Percentiles rank a stretch among this genome's conserved stretches.
Conservation (phyloP, 92 coral and sea anemone genomes). For the Metridium senile region DNA sequence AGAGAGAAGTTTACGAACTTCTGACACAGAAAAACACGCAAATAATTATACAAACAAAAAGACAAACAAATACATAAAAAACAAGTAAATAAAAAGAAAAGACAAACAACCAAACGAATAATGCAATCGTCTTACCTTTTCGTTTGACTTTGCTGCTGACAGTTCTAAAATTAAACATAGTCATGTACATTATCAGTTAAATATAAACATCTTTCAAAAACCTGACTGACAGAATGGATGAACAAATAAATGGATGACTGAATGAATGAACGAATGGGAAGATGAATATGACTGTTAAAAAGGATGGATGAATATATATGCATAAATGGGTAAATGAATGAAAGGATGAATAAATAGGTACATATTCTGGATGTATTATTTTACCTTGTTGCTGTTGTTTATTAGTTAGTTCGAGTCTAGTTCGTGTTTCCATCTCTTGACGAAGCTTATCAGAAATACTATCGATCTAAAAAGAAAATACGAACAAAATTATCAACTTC, state of each 20-base stretch:
- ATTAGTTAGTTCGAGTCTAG: slow-evolving; percentile 71
- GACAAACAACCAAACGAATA: not conserved
- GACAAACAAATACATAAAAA: not conserved
- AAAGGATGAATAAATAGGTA: not conserved
- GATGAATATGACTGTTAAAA: no score
- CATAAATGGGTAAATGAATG: no score
- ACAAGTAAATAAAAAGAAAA: not conserved
- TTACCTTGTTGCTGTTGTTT: slow-evolving; percentile 95
- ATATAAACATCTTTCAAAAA: not conserved
- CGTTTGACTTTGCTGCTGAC: slow-evolving; percentile 75
- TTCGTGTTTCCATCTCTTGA: slow-evolving; percentile 86
- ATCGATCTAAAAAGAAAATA: slow-evolving; percentile 58
- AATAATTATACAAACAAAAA: no score
- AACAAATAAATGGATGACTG: no score
- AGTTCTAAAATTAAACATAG: slow-evolving; percentile 48
- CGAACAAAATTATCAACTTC: not conserved
- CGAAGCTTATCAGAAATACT: slow-evolving; percentile 78
- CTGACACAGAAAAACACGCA: no score
- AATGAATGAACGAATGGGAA: no score
- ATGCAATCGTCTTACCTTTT: slow-evolving; percentile 60
- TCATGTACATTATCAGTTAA: not conserved
- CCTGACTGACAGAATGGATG: no score
- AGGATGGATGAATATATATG: no score
- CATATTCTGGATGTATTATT: no score
- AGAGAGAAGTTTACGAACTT: no score